These are phyloP conservation scores for Yponomeuta evonymella DNA, from an alignment of 2,888 invertebrate species.

Conservation along the genomic window DNA sequence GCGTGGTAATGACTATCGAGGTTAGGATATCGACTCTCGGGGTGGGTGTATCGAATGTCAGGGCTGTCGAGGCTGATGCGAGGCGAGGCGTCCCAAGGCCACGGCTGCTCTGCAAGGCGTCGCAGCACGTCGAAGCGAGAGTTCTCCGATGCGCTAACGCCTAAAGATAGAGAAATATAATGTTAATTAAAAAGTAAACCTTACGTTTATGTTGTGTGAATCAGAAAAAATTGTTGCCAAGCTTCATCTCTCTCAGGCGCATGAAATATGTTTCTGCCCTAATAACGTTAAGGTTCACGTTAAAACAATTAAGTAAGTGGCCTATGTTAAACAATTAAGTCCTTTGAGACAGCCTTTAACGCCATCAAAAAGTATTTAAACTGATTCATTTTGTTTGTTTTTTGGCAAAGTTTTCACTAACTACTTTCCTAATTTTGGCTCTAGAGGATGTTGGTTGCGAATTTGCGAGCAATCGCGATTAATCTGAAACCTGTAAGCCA, in stretches of 20 bases:
- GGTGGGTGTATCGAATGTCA: background rate
- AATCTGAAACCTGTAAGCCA: no score
- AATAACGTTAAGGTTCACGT: background rate
- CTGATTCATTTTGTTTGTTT: background rate
- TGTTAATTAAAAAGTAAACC: background rate
- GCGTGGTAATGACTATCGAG: background rate
- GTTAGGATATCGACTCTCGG: background rate
- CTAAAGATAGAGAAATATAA: slow-evolving; percentile 28
- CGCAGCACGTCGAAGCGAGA: slow-evolving; percentile 25
- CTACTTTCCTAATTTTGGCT: background rate
- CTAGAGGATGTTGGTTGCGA: background rate
- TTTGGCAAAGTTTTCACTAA: background rate
- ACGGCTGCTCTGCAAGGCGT: background rate
- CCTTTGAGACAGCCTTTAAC: background rate
- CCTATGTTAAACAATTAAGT: background rate
- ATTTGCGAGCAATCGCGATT: background rate
- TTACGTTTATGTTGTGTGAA: no score
- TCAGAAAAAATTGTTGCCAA: no score
- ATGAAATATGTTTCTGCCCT: background rate
- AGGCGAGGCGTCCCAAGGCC: background rate
- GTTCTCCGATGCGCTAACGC: slow-evolving; percentile 35
- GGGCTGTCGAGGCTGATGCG: background rate
- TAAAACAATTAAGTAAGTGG: background rate
- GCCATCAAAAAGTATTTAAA: background rate
- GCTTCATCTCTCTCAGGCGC: no score